These are phyloP conservation scores for Larimichthys polyactis DNA, from an alignment of 2,113 vertebrate species.

Conservation along the genomic window DNA sequence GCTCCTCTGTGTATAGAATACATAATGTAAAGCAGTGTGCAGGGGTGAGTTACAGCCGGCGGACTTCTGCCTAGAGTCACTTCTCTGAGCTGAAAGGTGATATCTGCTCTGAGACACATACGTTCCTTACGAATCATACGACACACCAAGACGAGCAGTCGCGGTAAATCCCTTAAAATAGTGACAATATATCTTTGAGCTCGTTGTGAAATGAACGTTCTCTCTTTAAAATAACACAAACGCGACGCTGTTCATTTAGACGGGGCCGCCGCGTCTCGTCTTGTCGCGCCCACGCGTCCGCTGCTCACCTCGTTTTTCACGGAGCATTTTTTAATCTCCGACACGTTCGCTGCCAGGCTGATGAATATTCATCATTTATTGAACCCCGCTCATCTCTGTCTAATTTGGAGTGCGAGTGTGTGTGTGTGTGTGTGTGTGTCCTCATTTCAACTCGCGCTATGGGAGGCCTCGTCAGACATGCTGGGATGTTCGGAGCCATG, in stretches of 20 bases:
- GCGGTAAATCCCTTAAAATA: neutral
- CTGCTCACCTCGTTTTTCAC: conserved; percentile 16
- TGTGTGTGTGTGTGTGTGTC: conserved; percentile 41
- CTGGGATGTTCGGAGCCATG: conserved; percentile 44
- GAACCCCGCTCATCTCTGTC: conserved; percentile 18
- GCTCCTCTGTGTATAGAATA: conserved; percentile 36
- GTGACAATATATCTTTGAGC: neutral
- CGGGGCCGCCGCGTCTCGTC: no score
- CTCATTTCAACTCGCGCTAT: conserved; percentile 54
- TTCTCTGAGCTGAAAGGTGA: neutral
- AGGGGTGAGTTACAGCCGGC: neutral
- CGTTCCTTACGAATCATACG: neutral
- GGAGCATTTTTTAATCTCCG: conserved; percentile 7
- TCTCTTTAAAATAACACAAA: neutral
- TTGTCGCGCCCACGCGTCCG: neutral
- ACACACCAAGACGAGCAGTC: neutral
- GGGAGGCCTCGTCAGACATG: conserved; percentile 44
- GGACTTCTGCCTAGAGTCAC: neutral
- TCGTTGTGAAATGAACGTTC: neutral
- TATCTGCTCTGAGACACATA: neutral
- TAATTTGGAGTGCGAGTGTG: conserved; percentile 45
- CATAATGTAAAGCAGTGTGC: neutral
- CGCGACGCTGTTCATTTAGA: no score
- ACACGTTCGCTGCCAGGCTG: conserved; percentile 32
- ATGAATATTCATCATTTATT: conserved; percentile 61